Percentiles rank a stretch among this genome's conserved stretches.
These are phyloP conservation scores for Drosophila sturtevanti DNA, from an alignment of 1,140 invertebrate genomes.

Conservation along the genomic window DNA sequence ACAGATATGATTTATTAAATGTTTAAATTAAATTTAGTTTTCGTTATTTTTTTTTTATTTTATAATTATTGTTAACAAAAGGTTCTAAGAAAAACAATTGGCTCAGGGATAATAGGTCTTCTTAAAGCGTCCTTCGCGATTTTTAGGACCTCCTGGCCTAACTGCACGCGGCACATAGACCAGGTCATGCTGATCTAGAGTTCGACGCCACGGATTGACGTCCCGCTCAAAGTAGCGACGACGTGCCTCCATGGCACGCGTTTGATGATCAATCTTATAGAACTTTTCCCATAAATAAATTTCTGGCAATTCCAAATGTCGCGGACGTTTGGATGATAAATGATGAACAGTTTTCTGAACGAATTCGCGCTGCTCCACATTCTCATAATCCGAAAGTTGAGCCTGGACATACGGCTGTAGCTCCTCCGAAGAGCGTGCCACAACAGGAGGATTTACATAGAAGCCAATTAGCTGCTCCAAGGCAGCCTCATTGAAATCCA, in stretches of 20 bases:
- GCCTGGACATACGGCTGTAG: constrained; percentile 89
- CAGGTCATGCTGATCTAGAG: constrained; percentile 86
- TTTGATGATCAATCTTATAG: constrained; percentile 88
- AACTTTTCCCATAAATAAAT: constrained; percentile 90
- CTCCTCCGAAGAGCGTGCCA: constrained; percentile 84
- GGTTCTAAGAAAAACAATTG: background rate
- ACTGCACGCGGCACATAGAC: constrained; percentile 87
- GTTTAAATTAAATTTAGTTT: background rate
- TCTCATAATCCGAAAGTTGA: constrained; percentile 87
- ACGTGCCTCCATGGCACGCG: constrained; percentile 87
- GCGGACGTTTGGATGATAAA: constrained; percentile 86
- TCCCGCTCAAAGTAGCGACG: constrained; percentile 87
- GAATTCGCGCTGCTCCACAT: constrained; percentile 87
- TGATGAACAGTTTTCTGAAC: constrained; percentile 88
- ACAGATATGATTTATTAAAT: too few species aligned
- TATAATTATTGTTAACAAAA: constrained; percentile 7
- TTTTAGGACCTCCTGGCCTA: constrained; percentile 84
- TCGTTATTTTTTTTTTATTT: background rate
- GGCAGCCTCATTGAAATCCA: constrained; percentile 92
- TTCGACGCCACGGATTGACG: constrained; percentile 85
- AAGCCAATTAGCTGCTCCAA: constrained; percentile 89
- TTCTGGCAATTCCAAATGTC: constrained; percentile 86
- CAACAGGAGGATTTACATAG: constrained; percentile 88
- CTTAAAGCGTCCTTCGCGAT: constrained; percentile 84
- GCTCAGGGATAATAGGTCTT: constrained; percentile 86